These are phyloP conservation scores for Holotrichia oblita DNA, from an alignment of 1,140 invertebrate genomes.

Conservation along the genomic window DNA sequence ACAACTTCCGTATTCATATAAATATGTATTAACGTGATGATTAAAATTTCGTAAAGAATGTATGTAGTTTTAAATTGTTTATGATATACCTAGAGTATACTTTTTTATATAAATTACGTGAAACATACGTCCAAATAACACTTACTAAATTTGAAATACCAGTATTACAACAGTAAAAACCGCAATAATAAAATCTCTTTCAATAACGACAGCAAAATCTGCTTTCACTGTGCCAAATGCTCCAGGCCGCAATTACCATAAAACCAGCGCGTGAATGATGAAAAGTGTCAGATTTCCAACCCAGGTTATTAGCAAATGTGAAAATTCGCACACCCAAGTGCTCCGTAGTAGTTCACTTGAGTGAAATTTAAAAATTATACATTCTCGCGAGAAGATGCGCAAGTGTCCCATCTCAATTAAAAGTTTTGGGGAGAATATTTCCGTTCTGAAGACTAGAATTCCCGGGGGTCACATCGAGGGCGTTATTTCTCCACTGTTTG, in stretches of 20 bases:
- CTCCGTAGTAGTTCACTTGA: constrained; percentile 21
- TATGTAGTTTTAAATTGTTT: too few relatives aligned
- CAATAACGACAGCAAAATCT: not conserved
- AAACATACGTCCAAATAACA: too few relatives aligned
- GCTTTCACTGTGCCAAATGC: not conserved
- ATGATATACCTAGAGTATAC: too few relatives aligned
- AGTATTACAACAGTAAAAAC: too few relatives aligned
- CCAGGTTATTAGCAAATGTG: constrained; percentile 16
- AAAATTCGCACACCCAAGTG: constrained; percentile 23
- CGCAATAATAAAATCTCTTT: too few relatives aligned
- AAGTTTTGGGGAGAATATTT: constrained; percentile 35
- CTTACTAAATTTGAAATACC: too few relatives aligned
- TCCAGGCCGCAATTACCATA: constrained; percentile 3
- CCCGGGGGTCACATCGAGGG: constrained; percentile 18
- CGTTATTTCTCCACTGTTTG: constrained; percentile 16
- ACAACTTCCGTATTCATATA: too few relatives aligned
- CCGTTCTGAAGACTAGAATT: constrained; percentile 20
- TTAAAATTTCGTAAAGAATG: too few relatives aligned
- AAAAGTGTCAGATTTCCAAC: constrained; percentile 25
- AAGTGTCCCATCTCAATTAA: constrained; percentile 35
- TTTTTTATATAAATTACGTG: too few relatives aligned
- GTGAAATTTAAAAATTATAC: constrained; percentile 37
- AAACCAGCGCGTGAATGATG: constrained; percentile 13
- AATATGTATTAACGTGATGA: too few relatives aligned
- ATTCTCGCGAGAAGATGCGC: not conserved